Base-by-base conservation (phyloP, 2,113 vertebrate genomes). In the Pygoscelis adeliae region DNA sequence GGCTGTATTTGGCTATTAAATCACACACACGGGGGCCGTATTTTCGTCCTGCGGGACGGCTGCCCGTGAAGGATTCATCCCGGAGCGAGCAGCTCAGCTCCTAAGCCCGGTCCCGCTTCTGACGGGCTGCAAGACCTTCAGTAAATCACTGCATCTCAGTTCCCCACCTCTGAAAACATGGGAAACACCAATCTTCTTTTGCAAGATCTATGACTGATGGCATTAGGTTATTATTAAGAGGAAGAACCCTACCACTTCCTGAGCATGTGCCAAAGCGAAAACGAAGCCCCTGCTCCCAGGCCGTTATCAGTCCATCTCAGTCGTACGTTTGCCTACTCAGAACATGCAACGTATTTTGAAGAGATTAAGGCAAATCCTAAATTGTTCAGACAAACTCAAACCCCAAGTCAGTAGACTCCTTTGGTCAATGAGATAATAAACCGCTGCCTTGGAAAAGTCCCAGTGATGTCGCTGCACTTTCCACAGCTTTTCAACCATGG, bases 341-440 rank as follows among this genome's bases (percentile, higher is more conserved):
- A 74, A 30, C 29, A 32, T 5, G 23, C 3, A 27, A 53, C 15
- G 53, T 16, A 66, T 66, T 85, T 42, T 46, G 21, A 85, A 62
- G 69, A 83, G 70, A 66, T 87, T 46, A 80, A 3, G 26, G 82
- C 78, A 76, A 92, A 92, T 49, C 86, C 79, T 17, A 46, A 74
- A 74, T 70, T 20, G n/a, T 74, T 82, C 53, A 89, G 93, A 83
- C 55, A 79, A 87, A 87, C 71, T 40, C 80, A n/a, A 47, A 58
- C 10, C 55, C 70, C 73, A 23, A 87, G 72, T 21, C 70, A 71
- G 77, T 32, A 77, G 83, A 65, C 77, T 87, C 80, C 79, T 83
- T 83, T 72, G 87, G 90, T 93, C 97, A 94, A 67, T 90, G 91
- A 96, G 96, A 87, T 95, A 96, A 96, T 89, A 91, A 94, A 69